Percentiles rank a stretch among this genome's conserved stretches.
Conservation (phyloP, 2,797 vertebrate genomes). For the Syncerus caffer region DNA sequence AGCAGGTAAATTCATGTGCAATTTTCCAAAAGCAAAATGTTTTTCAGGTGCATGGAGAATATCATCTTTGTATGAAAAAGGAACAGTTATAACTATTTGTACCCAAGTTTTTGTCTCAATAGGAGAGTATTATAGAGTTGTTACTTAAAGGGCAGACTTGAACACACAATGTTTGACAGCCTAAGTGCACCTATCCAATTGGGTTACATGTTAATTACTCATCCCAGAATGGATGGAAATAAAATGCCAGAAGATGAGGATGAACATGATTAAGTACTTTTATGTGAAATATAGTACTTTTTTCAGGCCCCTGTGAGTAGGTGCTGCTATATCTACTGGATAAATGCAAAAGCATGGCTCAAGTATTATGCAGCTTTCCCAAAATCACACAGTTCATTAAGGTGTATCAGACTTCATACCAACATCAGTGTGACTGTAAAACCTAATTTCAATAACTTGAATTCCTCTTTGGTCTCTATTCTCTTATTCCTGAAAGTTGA, state of each 20-base stretch:
- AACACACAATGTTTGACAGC: neutral
- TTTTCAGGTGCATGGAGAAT: constrained; percentile 54
- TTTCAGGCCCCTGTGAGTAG: neutral
- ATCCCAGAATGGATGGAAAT: neutral
- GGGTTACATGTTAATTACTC: neutral
- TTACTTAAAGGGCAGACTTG: neutral
- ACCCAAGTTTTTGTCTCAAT: neutral
- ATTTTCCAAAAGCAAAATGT: constrained; percentile 59
- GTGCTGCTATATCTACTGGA: neutral
- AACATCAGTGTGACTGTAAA: neutral
- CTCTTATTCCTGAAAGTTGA: neutral
- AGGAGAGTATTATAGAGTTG: neutral
- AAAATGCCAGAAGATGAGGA: neutral
- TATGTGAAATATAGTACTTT: neutral
- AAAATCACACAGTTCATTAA: neutral
- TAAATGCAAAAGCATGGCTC: neutral
- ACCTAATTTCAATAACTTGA: neutral
- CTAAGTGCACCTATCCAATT: neutral
- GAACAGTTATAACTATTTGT: neutral
- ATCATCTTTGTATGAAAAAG: constrained; percentile 9
- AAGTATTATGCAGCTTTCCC: neutral
- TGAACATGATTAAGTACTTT: neutral
- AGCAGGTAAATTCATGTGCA: constrained; percentile 70
- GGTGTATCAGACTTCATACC: neutral
- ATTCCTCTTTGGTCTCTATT: neutral